A percentile compares a stretch with the other conserved stretches of the same genome.
Evolutionary conservation across 2,797 vertebrate species (phyloP).

Genomic region (Mormyrops attenuatus): DNA sequence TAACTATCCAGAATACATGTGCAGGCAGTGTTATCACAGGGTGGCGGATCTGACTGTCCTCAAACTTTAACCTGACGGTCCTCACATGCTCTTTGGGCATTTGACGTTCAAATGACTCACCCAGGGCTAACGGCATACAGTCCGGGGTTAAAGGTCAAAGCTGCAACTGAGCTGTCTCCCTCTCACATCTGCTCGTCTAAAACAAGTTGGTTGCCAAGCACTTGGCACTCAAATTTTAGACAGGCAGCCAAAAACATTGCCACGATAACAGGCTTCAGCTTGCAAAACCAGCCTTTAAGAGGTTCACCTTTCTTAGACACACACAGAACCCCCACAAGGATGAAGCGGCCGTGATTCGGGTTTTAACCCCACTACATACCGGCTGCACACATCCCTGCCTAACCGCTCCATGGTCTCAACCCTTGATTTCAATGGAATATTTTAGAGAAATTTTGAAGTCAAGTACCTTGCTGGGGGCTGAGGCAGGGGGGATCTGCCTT

Average conservation of each 20-base stretch:
- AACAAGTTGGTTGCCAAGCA: not conserved
- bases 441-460: not conserved
- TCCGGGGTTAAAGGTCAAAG: not conserved
- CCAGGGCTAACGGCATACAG: not conserved
- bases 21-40: not conserved
- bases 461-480: conserved; percentile 4
- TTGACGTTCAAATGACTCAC: not conserved
- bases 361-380: not conserved
- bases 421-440: not conserved
- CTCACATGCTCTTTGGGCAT: not conserved
- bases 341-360: not conserved
- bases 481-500: not conserved
- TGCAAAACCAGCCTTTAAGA: not conserved
- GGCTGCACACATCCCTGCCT: not conserved
- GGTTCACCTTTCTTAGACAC: not conserved
- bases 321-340: not conserved
- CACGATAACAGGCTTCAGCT: not conserved
- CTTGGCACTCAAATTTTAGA: not conserved
- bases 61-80: not conserved
- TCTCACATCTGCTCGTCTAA: not conserved
- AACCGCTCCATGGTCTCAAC: not conserved
- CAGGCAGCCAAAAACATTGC: not conserved
- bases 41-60: not conserved
- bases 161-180: not conserved
- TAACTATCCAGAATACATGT: not conserved